Percentiles rank a stretch among this genome's conserved stretches.
Conservation (phyloP, 2,797 vertebrate genomes). For the Lepus oiostolus region DNA sequence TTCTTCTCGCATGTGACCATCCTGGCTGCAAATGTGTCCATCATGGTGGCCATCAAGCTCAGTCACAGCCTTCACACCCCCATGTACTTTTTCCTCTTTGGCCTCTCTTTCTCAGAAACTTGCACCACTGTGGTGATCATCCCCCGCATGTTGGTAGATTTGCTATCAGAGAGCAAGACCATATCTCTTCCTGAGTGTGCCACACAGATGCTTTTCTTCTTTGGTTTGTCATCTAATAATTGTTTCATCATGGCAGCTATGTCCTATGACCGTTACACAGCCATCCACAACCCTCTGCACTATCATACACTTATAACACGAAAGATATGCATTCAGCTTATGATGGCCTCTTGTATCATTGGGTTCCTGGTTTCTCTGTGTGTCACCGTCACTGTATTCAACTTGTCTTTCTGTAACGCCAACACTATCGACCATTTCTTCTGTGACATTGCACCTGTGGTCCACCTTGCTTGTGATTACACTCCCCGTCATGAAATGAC, state of each 20-base stretch:
- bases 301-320: constrained; percentile 50
- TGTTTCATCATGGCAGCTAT: constrained; percentile 78
- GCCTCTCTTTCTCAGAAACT: constrained; percentile 75
- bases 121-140: constrained; percentile 61
- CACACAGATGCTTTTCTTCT: constrained; percentile 79
- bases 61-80: constrained; percentile 76
- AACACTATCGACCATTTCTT: constrained; percentile 72
- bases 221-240: constrained; percentile 68
- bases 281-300: constrained; percentile 66
- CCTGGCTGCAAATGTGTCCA: constrained; percentile 63
- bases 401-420: constrained; percentile 70
- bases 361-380: constrained; percentile 56
- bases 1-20: constrained; percentile 72
- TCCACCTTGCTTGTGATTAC: constrained; percentile 70
- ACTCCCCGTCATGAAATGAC: neutral
- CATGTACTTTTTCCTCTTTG: constrained; percentile 77
- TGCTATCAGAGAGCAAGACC: constrained; percentile 58
- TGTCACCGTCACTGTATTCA: constrained; percentile 48
- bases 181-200: constrained; percentile 74
- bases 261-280: constrained; percentile 74
- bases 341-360: constrained; percentile 28
- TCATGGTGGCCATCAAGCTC: constrained; percentile 76
- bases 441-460: constrained; percentile 68
- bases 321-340: constrained; percentile 50
- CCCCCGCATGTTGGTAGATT: constrained; percentile 62